Conservation (phyloP, 2,797 vertebrate species). For the Okamejei kenojei region DNA sequence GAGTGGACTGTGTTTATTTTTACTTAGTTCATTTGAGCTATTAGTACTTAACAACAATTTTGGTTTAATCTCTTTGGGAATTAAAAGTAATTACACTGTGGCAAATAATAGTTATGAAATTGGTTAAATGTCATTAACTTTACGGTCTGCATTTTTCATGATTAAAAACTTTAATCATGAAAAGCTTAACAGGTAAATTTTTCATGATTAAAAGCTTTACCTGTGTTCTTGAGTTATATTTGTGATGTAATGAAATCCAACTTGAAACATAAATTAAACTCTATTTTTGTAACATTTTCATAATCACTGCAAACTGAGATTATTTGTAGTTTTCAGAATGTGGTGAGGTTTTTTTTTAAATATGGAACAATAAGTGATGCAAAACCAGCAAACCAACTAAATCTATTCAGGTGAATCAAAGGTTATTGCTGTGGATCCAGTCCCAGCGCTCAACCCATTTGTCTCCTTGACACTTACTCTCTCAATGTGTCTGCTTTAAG, state of each 20-base stretch:
- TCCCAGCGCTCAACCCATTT: background rate
- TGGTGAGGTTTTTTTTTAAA: background rate
- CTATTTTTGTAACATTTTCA: background rate
- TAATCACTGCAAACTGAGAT: background rate
- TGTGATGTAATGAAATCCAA: background rate
- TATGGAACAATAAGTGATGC: background rate
- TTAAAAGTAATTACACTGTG: background rate
- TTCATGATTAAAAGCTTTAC: background rate
- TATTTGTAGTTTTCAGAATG: background rate
- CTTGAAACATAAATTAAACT: background rate
- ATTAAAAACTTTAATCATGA: background rate
- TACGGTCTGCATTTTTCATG: background rate
- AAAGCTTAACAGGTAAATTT: background rate
- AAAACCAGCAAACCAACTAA: background rate
- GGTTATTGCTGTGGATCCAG: background rate
- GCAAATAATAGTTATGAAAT: background rate
- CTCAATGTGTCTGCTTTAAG: background rate
- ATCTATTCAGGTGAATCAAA: background rate
- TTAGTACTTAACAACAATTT: background rate
- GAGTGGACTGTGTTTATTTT: background rate
- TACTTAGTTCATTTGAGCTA: background rate
- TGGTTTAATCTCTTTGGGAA: background rate
- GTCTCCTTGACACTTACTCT: background rate
- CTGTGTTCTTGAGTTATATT: background rate
- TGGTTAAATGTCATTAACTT: background rate